Conservation (phyloP, 92 coral and sea anemone species). For the Heteractis magnifica region DNA sequence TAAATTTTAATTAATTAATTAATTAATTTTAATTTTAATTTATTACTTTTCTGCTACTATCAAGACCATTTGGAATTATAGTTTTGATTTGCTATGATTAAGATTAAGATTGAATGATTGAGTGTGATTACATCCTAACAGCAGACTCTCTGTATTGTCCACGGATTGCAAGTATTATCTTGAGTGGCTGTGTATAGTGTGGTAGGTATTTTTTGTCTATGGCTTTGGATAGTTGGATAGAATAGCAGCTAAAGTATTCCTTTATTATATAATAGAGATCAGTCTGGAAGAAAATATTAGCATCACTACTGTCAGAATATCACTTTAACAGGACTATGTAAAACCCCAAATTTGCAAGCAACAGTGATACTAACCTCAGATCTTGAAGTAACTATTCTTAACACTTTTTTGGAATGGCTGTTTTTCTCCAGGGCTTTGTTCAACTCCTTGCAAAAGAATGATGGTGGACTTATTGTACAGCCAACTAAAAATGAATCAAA, state of each 20-base stretch:
- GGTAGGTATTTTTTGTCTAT: conserved; percentile 50
- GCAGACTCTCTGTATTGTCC: conserved; percentile 77
- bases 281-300: conserved; percentile 26
- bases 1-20: no score
- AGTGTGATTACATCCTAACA: conserved; percentile 19
- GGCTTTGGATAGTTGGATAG: conserved; percentile 58
- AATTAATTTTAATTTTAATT: no score
- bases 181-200: conserved; percentile 47
- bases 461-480: conserved; percentile 62
- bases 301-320: background rate
- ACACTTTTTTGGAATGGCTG: conserved; percentile 31
- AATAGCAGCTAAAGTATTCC: conserved; percentile 54
- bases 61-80: no score
- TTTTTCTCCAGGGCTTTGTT: conserved; percentile 29
- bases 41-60: no score
- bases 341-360: background rate
- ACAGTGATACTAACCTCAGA: conserved; percentile 50
- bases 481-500: conserved; percentile 40
- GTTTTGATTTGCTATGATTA: no score
- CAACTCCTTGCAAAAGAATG: conserved; percentile 59
- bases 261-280: conserved; percentile 81
- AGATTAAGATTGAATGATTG: background rate
- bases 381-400: conserved; percentile 53
- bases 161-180: conserved; percentile 55
- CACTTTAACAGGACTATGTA: background rate